These are phyloP conservation scores for Brenthis ino DNA, from an alignment of 2,888 invertebrate species.

Conservation along the genomic window DNA sequence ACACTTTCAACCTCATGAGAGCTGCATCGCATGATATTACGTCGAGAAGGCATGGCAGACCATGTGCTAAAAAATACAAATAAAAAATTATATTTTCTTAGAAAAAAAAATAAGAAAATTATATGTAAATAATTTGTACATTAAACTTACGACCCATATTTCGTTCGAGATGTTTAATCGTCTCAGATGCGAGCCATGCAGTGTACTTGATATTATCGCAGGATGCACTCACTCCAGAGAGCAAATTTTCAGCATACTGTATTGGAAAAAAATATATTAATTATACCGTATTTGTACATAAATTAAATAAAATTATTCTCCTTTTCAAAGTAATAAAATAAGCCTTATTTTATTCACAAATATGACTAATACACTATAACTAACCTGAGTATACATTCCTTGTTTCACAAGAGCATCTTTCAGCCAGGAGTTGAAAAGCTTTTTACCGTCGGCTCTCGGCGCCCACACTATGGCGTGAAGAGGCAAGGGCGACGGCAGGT, in stretches of 20 bases:
- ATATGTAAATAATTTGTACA: neutral
- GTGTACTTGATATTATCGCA: slow-evolving; percentile 83
- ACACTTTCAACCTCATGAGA: slow-evolving; percentile 87
- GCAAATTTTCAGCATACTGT: slow-evolving; percentile 85
- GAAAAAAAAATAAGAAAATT: slow-evolving; percentile 1
- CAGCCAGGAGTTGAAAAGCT: slow-evolving; percentile 93
- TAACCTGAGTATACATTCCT: slow-evolving; percentile 91
- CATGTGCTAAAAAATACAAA: slow-evolving; percentile 53
- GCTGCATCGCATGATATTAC: slow-evolving; percentile 89
- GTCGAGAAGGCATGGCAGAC: slow-evolving; percentile 87
- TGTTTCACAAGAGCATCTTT: slow-evolving; percentile 96
- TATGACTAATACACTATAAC: neutral
- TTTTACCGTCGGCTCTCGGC: slow-evolving; percentile 90
- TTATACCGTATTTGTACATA: too few species aligned
- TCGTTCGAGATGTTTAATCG: slow-evolving; percentile 73
- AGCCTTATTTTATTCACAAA: too few species aligned
- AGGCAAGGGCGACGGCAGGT: slow-evolving; percentile 86
- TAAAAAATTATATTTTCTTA: neutral
- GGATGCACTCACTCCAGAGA: slow-evolving; percentile 87
- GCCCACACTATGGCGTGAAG: slow-evolving; percentile 95
- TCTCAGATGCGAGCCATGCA: slow-evolving; percentile 75
- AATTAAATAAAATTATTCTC: too few species aligned
- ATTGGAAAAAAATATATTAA: neutral
- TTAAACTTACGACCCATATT: slow-evolving; percentile 66
- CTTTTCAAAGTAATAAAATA: neutral